Evolutionary conservation across 2,797 vertebrate genomes (phyloP), one percentile per base, ranked within the genome.

Genomic region (Vireo griseus): DNA sequence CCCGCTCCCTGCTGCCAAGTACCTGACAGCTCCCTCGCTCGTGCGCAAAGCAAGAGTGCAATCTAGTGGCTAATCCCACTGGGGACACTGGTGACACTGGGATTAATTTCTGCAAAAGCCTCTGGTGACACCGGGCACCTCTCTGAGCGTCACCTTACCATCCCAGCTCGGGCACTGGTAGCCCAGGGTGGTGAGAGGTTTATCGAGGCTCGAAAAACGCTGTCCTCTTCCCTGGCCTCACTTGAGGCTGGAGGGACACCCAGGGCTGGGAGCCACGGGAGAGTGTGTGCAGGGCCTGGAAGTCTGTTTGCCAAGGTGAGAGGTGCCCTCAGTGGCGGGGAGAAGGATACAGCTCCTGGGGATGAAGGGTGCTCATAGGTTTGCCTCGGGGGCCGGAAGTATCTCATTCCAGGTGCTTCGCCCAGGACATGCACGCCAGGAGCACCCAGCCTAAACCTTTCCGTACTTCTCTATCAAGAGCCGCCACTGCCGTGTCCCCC

Each of bases 1-100:
- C 74, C 61, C 28, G 37, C 65, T 76, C 52, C 71, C 59, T 24
- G 55, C 82, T 90, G 79, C 92, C 85, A 69, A 63, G 62, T 59
- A 81, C 81, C 80, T 79, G 86, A 74, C 81, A 39, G 54, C 45
- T 94, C 54, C 29, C 26, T 35, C 10, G 1, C 16, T 55, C 9
- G 12, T 47, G 33, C 47, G 13, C 72, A 95, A 89, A 19, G 66
- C 95, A 95, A 81, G 74, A 86, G 74, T 93, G 86, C 96, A 94
- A 81, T 81, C 97, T 96, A 83, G 87, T 16, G 97, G 94, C 66
- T 88, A 42, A 68, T 77, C 44, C 82, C 90, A 3, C 72, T 21
- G 82, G 89, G 75, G 45, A 82, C 75, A 42, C 78, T 2, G 9
- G n/a, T 16, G 44, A 7, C 7, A 3, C 29, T 19, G 51, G 39